phyloP scores from a whole-genome alignment of 2,797 vertebrate genomes.

The Melanotaenia trifasciata region DNA sequence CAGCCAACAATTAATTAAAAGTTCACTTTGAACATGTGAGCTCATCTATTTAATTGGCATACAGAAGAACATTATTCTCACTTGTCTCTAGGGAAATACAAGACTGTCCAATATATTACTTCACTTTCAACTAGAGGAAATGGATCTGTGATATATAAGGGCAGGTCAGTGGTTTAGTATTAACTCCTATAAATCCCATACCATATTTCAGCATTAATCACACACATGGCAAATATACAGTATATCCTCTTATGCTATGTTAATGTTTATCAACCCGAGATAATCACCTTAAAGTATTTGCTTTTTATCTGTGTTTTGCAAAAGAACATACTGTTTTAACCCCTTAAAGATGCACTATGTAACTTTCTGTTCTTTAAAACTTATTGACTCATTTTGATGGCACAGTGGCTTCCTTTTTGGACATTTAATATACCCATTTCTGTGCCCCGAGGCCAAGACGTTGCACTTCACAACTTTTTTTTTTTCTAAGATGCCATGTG shows the following conservation, averaged over 20 bases:
- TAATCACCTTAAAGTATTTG: slow-evolving; percentile 18
- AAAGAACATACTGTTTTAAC: slow-evolving; percentile 17
- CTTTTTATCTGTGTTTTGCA: slow-evolving; percentile 20
- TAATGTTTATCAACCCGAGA: slow-evolving; percentile 19
- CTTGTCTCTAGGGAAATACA: slow-evolving; percentile 47
- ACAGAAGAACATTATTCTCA: slow-evolving; percentile 51
- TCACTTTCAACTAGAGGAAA: slow-evolving; percentile 45
- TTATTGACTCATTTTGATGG: no score
- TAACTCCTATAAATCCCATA: slow-evolving; percentile 48
- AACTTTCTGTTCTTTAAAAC: no score
- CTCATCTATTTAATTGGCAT: slow-evolving; percentile 64
- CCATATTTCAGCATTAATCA: slow-evolving; percentile 36
- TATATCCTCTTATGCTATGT: slow-evolving; percentile 21
- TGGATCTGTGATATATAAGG: slow-evolving; percentile 40
- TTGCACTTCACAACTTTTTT: no score
- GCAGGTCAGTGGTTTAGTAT: slow-evolving; percentile 42
- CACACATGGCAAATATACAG: slow-evolving; percentile 16
- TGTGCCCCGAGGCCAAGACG: no score
- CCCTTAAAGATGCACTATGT: slow-evolving; percentile 17
- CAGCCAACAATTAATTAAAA: slow-evolving; percentile 58
- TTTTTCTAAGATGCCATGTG: no score
- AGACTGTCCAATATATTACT: slow-evolving; percentile 40
- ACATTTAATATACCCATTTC: no score
- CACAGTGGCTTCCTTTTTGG: no score
- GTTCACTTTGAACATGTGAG: slow-evolving; percentile 61